Percentiles rank a stretch among this genome's conserved stretches.
These are phyloP conservation scores for Enteromius thamalakanensis DNA, from an alignment of 2,797 vertebrate genomes.

Conservation along the genomic window DNA sequence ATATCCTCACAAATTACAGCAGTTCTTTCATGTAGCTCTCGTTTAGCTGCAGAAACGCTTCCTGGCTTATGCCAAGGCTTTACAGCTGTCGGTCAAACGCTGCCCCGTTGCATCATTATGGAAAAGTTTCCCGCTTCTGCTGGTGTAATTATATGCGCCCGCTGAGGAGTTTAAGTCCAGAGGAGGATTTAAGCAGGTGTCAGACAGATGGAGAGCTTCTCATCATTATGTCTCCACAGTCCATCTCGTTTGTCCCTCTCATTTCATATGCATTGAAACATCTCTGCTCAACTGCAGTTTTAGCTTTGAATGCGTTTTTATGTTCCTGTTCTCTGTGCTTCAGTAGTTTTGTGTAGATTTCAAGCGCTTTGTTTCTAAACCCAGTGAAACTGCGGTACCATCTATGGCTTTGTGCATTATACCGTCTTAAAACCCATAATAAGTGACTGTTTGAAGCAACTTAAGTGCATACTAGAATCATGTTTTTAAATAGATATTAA, in stretches of 20 bases:
- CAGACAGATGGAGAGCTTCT: conserved; percentile 14
- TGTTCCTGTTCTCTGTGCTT: conserved; percentile 5
- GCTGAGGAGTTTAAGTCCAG: conserved; percentile 7
- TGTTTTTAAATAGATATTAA: too few species aligned
- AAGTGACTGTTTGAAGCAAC: background rate
- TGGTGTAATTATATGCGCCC: background rate
- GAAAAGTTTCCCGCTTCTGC: background rate
- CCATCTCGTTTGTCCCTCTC: background rate
- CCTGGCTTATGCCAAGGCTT: background rate
- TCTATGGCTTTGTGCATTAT: background rate
- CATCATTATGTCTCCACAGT: conserved; percentile 1
- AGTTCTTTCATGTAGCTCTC: background rate
- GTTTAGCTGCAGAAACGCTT: background rate
- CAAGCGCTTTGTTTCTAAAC: conserved; percentile 4
- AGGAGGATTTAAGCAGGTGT: conserved; percentile 12
- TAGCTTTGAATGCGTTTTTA: conserved; percentile 12
- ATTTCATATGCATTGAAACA: conserved; percentile 20
- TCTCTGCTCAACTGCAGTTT: conserved; percentile 21
- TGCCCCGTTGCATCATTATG: background rate
- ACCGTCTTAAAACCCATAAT: too few species aligned
- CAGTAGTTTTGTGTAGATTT: conserved; percentile 2
- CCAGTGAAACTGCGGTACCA: background rate
- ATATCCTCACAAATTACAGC: background rate
- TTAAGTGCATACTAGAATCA: background rate
- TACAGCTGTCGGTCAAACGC: conserved; percentile 13